Evolutionary conservation across 2,797 vertebrate genomes (phyloP), one percentile per base, ranked within the genome.

Genomic region (Melanotaenia nigrans): DNA sequence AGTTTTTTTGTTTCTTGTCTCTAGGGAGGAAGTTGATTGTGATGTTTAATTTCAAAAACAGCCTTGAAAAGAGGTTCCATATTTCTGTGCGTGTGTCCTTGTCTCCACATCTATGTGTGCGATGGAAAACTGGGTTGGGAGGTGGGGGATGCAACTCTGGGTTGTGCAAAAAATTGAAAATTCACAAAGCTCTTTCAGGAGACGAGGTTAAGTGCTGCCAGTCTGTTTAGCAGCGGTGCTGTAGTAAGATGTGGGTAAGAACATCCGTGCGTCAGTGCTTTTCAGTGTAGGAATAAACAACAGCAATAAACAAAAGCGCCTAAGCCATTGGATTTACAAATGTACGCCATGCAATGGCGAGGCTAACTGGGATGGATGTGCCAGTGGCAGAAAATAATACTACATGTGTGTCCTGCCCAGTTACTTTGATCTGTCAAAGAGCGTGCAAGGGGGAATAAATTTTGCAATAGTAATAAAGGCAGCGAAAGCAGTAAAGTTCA

Each of bases 141-240:
- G 65, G 22, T 14, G 54, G 42, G 72, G 68, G 72, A 58, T 71
- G 49, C n/a, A 42, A 66, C 73, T 86, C 80, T 71, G 68, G 70
- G 70, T 68, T 73, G 69, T 42, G 78, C 65, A 30, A 30, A 75
- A 90, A 85, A 90, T 85, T 79, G 78, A 82, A 90, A 91, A 90
- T 90, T 90, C 74, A 76, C 86, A 86, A 86, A 85, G 85, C 92
- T 88, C 78, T 89, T 88, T 75, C 35, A 49, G 67, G 81, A 90
- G 82, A 81, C 53, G 28, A 86, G 87, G 89, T 92, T 92, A 93
- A 93, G 89, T 90, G 84, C 79, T 78, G 61, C 79, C 86, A 82
- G 85, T 90, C 87, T 88, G 91, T 93, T 94, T 92, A 90, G 80
- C 61, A 36, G 66, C 71, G 85, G 77, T 80, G 81, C 63, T 32